These are phyloP conservation scores for Colletes gigas DNA, from an alignment of 1,140 invertebrate species.

Conservation along the genomic window DNA sequence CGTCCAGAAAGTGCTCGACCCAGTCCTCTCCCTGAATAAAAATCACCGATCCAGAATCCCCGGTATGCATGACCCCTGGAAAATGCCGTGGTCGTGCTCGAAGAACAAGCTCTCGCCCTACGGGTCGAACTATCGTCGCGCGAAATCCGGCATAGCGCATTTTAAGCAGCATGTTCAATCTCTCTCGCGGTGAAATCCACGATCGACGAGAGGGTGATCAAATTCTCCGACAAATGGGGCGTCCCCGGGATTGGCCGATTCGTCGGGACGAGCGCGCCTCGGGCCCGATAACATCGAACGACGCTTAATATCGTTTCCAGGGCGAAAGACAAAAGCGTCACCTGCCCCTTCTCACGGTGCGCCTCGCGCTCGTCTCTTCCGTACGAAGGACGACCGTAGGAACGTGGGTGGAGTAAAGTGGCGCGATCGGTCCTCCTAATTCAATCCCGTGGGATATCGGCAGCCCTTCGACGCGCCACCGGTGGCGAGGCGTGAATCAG, in stretches of 20 bases:
- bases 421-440: slow-evolving; percentile 65
- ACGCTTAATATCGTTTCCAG: slow-evolving; percentile 64
- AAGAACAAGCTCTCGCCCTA: not conserved
- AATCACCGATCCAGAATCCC: not conserved
- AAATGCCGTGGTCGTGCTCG: not conserved
- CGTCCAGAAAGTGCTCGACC: too few species aligned
- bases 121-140: not conserved
- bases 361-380: slow-evolving; percentile 32
- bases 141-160: slow-evolving; percentile 1
- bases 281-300: slow-evolving; percentile 62
- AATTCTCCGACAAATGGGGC: slow-evolving; percentile 54
- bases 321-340: slow-evolving; percentile 63
- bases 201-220: slow-evolving; percentile 36
- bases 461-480: slow-evolving; percentile 51
- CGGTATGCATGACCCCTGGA: not conserved
- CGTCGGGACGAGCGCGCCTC: slow-evolving; percentile 23
- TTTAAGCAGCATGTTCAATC: slow-evolving; percentile 13
- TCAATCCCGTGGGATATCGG: slow-evolving; percentile 66
- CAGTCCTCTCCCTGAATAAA: too few species aligned
- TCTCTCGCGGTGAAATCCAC: slow-evolving; percentile 13
- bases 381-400: slow-evolving; percentile 47
- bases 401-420: slow-evolving; percentile 47
- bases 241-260: slow-evolving; percentile 49
- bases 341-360: slow-evolving; percentile 62
- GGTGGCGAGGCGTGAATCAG: slow-evolving; percentile 59